Evolutionary conservation across 2,797 vertebrate genomes (phyloP).

Genomic region (Salarias fasciatus): DNA sequence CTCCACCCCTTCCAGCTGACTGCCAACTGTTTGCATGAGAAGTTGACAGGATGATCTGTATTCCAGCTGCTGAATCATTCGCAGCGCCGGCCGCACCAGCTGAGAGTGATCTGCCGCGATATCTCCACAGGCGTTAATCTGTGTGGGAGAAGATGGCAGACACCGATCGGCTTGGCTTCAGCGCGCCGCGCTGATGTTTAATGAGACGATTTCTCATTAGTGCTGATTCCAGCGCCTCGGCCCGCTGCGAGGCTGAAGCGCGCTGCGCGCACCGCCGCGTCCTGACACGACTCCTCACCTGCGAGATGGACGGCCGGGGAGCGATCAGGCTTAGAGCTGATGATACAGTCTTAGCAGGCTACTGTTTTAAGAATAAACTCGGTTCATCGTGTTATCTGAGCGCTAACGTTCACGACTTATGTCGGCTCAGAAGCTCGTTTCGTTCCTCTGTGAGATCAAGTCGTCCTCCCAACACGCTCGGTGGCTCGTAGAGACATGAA

Average conservation of each 20-base stretch:
- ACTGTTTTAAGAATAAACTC: too few species aligned
- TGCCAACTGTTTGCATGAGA: conserved; percentile 5
- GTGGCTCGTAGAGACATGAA: not conserved
- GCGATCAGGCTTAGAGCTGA: too few species aligned
- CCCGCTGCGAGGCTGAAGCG: conserved; percentile 16
- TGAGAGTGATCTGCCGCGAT: conserved; percentile 32
- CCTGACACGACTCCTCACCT: conserved; percentile 27
- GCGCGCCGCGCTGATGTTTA: conserved; percentile 48
- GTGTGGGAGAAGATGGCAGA: conserved; percentile 43
- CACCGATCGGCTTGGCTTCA: conserved; percentile 59
- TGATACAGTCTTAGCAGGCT: too few species aligned
- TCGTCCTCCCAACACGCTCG: not conserved
- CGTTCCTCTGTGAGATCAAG: not conserved
- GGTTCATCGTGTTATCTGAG: not conserved
- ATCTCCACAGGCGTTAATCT: conserved; percentile 42
- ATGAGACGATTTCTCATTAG: conserved; percentile 73
- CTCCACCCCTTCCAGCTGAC: conserved; percentile 1
- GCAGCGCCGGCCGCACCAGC: conserved; percentile 34
- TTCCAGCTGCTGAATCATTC: conserved; percentile 31
- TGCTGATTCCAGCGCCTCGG: conserved; percentile 38
- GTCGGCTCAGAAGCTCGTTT: not conserved
- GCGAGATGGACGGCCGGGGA: too few species aligned
- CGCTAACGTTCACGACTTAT: too few species aligned
- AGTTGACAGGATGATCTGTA: conserved; percentile 19
- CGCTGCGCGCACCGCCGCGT: not conserved